Conservation (phyloP, 2,113 vertebrate genomes). For the Lipophrys pholis region DNA sequence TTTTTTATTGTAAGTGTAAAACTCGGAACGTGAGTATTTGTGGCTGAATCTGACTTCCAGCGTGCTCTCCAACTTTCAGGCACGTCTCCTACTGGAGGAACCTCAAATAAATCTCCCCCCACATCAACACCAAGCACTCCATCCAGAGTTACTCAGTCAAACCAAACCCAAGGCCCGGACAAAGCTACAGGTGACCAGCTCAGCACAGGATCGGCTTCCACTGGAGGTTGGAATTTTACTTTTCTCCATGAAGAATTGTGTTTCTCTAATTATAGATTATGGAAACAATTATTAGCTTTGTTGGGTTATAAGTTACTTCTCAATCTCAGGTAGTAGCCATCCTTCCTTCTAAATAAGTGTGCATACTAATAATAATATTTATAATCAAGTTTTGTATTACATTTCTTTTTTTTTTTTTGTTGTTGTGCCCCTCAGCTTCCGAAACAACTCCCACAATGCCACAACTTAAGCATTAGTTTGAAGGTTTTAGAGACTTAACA, state of each 20-base stretch:
- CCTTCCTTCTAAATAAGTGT: background rate
- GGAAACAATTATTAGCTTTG: too few species aligned
- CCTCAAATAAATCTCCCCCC: background rate
- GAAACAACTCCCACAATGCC: too few species aligned
- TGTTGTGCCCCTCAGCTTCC: too few species aligned
- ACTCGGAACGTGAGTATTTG: slow-evolving; percentile 1
- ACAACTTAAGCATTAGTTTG: too few species aligned
- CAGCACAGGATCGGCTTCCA: background rate
- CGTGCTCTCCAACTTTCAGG: slow-evolving; percentile 53
- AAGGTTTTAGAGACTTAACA: too few species aligned
- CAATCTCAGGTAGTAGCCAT: background rate
- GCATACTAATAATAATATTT: too few species aligned
- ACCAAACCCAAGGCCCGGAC: background rate
- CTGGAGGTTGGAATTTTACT: slow-evolving; percentile 51
- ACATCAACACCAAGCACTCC: background rate
- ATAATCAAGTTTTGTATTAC: background rate
- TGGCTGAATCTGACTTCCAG: slow-evolving; percentile 38
- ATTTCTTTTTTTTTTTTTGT: too few species aligned
- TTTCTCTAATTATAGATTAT: background rate
- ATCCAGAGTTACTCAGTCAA: background rate
- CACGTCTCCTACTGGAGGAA: background rate
- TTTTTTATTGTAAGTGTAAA: too few species aligned
- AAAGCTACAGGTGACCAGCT: slow-evolving; percentile 8
- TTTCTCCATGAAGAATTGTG: background rate
- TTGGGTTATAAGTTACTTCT: background rate